These are phyloP conservation scores for Leptogaster cylindrica DNA, from an alignment of 2,888 invertebrate genomes.

Conservation along the genomic window DNA sequence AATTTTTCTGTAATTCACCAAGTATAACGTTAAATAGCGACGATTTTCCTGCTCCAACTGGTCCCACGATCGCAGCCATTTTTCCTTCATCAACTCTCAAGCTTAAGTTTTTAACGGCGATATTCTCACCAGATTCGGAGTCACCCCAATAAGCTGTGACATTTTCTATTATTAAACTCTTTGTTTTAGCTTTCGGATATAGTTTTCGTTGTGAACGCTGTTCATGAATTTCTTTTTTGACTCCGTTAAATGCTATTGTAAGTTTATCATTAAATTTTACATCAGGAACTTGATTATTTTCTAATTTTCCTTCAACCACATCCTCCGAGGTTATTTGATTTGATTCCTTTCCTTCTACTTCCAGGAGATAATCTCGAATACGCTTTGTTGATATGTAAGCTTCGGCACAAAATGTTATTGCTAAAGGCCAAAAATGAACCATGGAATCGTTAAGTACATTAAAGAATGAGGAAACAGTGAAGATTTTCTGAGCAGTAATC, in stretches of 20 bases:
- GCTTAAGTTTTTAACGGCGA: constrained; percentile 62
- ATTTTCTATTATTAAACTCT: constrained; percentile 60
- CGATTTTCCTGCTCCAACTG: constrained; percentile 78
- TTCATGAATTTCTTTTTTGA: not conserved
- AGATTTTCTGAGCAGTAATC: constrained; percentile 77
- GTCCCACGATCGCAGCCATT: constrained; percentile 68
- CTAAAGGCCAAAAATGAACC: constrained; percentile 81
- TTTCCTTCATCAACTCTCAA: constrained; percentile 57
- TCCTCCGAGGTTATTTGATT: no score
- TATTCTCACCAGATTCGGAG: constrained; percentile 51
- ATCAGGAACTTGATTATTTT: constrained; percentile 45
- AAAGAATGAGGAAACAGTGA: constrained; percentile 81
- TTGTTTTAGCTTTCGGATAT: constrained; percentile 51
- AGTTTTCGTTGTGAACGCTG: constrained; percentile 48
- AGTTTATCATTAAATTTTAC: constrained; percentile 54
- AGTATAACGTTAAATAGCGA: constrained; percentile 76
- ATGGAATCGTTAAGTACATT: constrained; percentile 79
- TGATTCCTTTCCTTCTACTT: constrained; percentile 53
- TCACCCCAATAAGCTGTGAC: constrained; percentile 65
- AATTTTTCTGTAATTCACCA: constrained; percentile 69
- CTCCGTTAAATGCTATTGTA: not conserved
- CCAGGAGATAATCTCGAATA: constrained; percentile 70
- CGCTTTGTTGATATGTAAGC: constrained; percentile 75
- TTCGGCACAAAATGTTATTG: constrained; percentile 78
- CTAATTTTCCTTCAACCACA: not conserved